phyloP scores from a whole-genome alignment of 2,113 vertebrate genomes.

The Athene noctua region DNA sequence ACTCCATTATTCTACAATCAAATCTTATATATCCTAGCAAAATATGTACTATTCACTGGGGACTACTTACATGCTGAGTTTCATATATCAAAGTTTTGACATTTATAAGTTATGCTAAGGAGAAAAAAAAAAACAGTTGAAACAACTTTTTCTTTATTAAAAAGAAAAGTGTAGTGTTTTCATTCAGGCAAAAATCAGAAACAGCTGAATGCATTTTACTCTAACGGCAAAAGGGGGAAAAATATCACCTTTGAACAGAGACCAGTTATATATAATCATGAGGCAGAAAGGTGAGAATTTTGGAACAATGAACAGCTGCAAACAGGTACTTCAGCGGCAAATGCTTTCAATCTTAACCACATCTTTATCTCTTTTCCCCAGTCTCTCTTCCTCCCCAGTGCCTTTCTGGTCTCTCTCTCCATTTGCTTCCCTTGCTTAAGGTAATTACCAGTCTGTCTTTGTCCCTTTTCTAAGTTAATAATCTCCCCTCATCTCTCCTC shows the following conservation, averaged over 20 bases:
- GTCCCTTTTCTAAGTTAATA: neutral
- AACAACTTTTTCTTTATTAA: conserved; percentile 5
- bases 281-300: neutral
- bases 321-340: neutral
- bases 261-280: neutral
- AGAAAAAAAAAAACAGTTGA: neutral
- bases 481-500: neutral
- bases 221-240: neutral
- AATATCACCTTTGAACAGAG: neutral
- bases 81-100: neutral
- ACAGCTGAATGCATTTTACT: neutral
- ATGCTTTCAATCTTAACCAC: neutral
- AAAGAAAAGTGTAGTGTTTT: neutral
- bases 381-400: neutral
- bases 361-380: neutral
- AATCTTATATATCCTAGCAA: neutral
- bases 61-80: neutral
- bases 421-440: neutral
- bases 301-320: neutral
- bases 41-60: neutral
- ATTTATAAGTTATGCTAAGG: neutral
- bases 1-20: conserved; percentile 31
- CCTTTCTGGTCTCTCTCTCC: neutral
- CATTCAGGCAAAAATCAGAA: neutral
- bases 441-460: neutral